Evolutionary conservation across 2,888 invertebrate species (phyloP).

Genomic region (Pediacus dermestoides): DNA sequence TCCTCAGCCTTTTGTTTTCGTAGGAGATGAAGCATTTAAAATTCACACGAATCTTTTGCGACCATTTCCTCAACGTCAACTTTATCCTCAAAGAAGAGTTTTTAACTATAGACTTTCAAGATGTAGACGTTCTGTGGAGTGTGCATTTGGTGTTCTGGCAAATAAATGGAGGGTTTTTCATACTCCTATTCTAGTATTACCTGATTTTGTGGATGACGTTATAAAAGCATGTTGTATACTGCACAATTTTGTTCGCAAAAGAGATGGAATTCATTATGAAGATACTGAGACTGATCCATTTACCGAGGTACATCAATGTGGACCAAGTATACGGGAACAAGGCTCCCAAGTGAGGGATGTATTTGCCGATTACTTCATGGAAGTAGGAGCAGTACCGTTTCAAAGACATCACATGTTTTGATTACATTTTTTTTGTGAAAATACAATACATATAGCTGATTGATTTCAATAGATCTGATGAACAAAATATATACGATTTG

Average conservation of each 20-base stretch:
- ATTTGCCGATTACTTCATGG: no score
- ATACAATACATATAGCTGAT: no score
- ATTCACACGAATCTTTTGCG: constrained; percentile 11
- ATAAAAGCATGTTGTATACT: constrained; percentile 15
- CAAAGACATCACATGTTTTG: constrained; percentile 1
- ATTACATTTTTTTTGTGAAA: no score
- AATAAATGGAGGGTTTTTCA: constrained; percentile 32
- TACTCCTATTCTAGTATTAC: constrained; percentile 20
- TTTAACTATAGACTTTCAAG: constrained; percentile 10
- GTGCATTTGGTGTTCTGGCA: constrained; percentile 34
- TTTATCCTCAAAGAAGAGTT: neutral
- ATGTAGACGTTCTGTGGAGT: constrained; percentile 30
- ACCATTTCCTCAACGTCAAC: constrained; percentile 9
- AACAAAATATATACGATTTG: no score
- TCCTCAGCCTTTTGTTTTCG: constrained; percentile 12
- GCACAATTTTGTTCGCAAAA: constrained; percentile 13
- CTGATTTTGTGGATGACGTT: constrained; percentile 13
- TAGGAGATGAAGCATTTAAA: constrained; percentile 17
- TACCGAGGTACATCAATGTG: constrained; percentile 10
- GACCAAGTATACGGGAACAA: no score
- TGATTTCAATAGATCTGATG: no score
- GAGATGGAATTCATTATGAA: constrained; percentile 14
- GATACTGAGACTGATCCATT: constrained; percentile 14
- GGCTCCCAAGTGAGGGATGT: no score
- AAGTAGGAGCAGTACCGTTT: constrained; percentile 1